Percentiles rank a stretch among this genome's conserved stretches.
These are phyloP conservation scores for Sorex fumeus DNA, from an alignment of 2,113 vertebrate genomes.

Conservation along the genomic window DNA sequence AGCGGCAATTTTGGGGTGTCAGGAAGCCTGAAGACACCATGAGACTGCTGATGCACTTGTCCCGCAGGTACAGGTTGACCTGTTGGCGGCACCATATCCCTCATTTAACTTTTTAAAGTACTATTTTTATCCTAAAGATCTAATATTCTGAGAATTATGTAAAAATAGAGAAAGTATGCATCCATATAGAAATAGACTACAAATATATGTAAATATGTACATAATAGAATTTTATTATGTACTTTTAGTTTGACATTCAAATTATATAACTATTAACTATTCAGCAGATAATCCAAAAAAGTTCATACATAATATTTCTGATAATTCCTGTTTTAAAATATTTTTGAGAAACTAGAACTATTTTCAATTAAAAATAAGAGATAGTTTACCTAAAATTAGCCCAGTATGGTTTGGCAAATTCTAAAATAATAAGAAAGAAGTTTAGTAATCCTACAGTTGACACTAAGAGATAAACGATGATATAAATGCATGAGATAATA, in stretches of 20 bases:
- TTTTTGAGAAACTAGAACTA: constrained; percentile 9
- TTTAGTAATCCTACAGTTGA: background rate
- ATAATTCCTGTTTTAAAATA: background rate
- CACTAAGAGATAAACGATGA: background rate
- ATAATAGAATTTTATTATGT: background rate
- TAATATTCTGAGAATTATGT: background rate
- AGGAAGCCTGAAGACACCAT: too few relatives aligned
- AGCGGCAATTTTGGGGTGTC: too few relatives aligned
- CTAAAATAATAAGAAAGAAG: constrained; percentile 23
- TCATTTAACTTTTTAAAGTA: background rate
- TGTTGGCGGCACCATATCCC: too few relatives aligned
- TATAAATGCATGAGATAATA: background rate
- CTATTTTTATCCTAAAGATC: background rate
- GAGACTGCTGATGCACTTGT: too few relatives aligned
- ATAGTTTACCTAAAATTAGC: background rate
- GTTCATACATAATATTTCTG: constrained; percentile 3
- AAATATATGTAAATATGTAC: background rate
- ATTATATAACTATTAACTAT: background rate
- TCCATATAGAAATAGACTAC: background rate
- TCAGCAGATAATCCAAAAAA: background rate
- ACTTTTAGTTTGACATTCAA: background rate
- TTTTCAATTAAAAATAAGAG: constrained; percentile 54
- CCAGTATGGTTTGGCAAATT: background rate
- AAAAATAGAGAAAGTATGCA: background rate
- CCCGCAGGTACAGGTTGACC: too few relatives aligned